Evolutionary conservation across 2,113 vertebrate genomes (phyloP).

Genomic region (Chaetodon auriga): DNA sequence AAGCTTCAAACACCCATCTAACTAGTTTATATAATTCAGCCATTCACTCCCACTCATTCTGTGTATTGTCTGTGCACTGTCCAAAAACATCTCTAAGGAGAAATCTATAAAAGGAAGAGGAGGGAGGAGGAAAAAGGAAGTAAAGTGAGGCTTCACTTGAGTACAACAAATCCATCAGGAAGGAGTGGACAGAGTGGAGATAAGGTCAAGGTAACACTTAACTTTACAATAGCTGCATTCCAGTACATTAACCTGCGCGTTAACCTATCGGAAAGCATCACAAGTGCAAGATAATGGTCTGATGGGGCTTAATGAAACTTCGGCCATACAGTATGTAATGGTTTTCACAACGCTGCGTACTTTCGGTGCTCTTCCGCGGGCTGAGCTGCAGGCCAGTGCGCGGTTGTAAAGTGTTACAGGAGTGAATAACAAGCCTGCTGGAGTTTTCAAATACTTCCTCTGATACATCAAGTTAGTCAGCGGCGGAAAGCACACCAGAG

Average conservation of each 20-base stretch:
- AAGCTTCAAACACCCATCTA: slow-evolving; percentile 30
- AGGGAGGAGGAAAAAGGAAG: slow-evolving; percentile 28
- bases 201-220: slow-evolving; percentile 60
- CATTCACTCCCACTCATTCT: slow-evolving; percentile 59
- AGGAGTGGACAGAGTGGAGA: slow-evolving; percentile 46
- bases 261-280: slow-evolving; percentile 63
- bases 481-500: slow-evolving; percentile 55
- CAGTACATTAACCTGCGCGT: slow-evolving; percentile 64
- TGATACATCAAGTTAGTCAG: slow-evolving; percentile 52
- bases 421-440: slow-evolving; percentile 10
- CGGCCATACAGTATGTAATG: background rate
- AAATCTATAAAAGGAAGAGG: slow-evolving; percentile 52
- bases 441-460: slow-evolving; percentile 28
- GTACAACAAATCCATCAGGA: slow-evolving; percentile 64
- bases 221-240: slow-evolving; percentile 57
- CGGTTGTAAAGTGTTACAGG: background rate
- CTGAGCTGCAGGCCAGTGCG: background rate
- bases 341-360: slow-evolving; percentile 6
- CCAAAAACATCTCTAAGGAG: slow-evolving; percentile 45
- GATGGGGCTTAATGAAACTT: slow-evolving; percentile 52
- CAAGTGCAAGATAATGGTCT: slow-evolving; percentile 36
- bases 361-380: slow-evolving; percentile 12
- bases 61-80: slow-evolving; percentile 35
- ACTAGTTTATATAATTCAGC: slow-evolving; percentile 41
- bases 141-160: slow-evolving; percentile 43